phyloP scores from a whole-genome alignment of 2,888 invertebrate species.

The Chelonus formosanus region DNA sequence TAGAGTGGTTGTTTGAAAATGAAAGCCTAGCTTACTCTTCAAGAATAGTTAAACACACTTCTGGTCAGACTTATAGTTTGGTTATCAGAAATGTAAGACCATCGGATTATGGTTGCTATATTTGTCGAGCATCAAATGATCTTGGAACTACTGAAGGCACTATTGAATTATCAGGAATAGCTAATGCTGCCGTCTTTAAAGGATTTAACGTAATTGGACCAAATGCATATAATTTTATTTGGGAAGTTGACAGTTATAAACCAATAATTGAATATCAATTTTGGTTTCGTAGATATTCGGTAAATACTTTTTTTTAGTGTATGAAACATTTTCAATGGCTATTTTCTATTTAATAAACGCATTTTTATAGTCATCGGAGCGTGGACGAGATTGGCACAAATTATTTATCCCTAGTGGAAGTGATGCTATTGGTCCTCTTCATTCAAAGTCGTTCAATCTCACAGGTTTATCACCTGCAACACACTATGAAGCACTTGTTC shows the following conservation, averaged over 20 bases:
- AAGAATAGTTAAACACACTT: conserved; percentile 66
- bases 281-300: conserved; percentile 62
- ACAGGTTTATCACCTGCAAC: conserved; percentile 78
- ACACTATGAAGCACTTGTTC: conserved; percentile 80
- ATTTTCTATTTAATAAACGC: not conserved
- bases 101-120: conserved; percentile 80
- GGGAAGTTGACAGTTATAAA: conserved; percentile 86
- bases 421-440: conserved; percentile 73
- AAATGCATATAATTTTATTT: conserved; percentile 75
- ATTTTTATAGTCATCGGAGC: conserved; percentile 29
- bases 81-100: conserved; percentile 75
- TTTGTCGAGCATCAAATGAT: conserved; percentile 79
- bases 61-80: conserved; percentile 71
- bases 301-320: conserved; percentile 37
- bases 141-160: conserved; percentile 76
- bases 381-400: conserved; percentile 70
- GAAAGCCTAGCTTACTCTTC: conserved; percentile 49
- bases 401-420: conserved; percentile 71
- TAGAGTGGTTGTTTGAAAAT: conserved; percentile 62
- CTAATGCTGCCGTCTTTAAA: conserved; percentile 75
- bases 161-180: conserved; percentile 79
- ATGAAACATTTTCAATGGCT: not conserved
- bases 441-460: conserved; percentile 79
- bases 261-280: conserved; percentile 78
- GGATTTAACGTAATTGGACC: conserved; percentile 66